Evolutionary conservation across 1,140 invertebrate genomes (phyloP).

Genomic region (Latrodectus geometricus): DNA sequence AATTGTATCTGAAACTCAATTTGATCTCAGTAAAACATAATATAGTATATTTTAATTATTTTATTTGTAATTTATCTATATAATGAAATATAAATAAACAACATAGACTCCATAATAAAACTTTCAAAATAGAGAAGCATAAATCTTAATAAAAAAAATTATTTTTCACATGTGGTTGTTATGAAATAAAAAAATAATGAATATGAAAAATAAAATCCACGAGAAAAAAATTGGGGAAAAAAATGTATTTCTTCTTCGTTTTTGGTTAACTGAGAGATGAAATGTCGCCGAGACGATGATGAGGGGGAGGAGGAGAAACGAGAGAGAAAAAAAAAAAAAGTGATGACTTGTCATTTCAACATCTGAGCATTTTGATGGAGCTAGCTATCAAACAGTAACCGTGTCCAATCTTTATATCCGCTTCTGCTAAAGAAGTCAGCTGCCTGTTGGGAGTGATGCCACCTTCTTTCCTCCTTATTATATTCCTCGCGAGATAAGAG

Average conservation of each 20-base stretch:
- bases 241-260: conserved; percentile 12
- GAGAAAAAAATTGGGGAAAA: conserved; percentile 2
- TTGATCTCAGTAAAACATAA: too few species aligned
- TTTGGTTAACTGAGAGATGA: background rate
- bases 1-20: too few species aligned
- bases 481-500: background rate
- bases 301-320: background rate
- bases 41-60: too few species aligned
- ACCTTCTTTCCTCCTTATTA: background rate
- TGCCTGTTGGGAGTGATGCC: conserved; percentile 9
- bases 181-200: background rate
- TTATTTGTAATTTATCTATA: too few species aligned
- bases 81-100: too few species aligned
- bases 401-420: conserved; percentile 38
- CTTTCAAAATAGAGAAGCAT: too few species aligned
- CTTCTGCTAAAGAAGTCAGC: conserved; percentile 46
- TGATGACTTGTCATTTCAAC: conserved; percentile 51
- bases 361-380: conserved; percentile 11
- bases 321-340: conserved; percentile 18
- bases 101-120: too few species aligned
- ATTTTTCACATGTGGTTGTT: conserved; percentile 7
- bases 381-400: background rate
- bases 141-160: background rate
- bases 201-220: conserved; percentile 7
- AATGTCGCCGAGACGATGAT: background rate